Percentiles rank a stretch among this genome's conserved stretches.
phyloP scores from a whole-genome alignment of 2,888 invertebrate genomes.

The Lomographa bimaculata region DNA sequence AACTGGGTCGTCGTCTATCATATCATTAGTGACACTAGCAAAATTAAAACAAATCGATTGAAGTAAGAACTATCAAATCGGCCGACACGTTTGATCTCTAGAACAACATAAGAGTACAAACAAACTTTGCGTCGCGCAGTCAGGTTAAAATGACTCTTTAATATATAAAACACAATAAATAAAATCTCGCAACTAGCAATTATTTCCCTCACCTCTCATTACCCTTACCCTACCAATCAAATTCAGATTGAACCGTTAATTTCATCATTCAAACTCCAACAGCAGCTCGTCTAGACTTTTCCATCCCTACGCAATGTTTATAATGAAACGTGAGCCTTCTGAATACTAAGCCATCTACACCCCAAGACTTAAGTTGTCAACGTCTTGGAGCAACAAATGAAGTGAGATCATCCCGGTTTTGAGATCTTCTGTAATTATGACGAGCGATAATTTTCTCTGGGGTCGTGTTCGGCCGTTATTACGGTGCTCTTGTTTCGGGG shows the following conservation, averaged over 20 bases:
- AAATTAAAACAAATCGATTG: no score
- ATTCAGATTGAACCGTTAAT: slow-evolving; percentile 18
- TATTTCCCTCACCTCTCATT: not conserved
- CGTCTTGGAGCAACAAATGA: slow-evolving; percentile 59
- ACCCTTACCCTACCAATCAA: slow-evolving; percentile 19
- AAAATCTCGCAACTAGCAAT: no score
- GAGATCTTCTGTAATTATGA: slow-evolving; percentile 45
- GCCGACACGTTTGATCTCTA: no score
- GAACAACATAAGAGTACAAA: no score
- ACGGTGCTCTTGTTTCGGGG: no score
- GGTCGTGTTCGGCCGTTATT: not conserved
- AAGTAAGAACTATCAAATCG: no score
- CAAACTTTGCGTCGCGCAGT: no score
- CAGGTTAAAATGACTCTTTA: no score
- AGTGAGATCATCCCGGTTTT: slow-evolving; percentile 50
- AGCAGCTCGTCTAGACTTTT: slow-evolving; percentile 42
- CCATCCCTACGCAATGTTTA: slow-evolving; percentile 48
- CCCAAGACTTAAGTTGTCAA: slow-evolving; percentile 74
- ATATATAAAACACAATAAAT: no score
- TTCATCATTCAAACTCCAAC: slow-evolving; percentile 39
- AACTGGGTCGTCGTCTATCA: no score
- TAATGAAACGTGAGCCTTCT: slow-evolving; percentile 69
- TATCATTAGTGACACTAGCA: no score
- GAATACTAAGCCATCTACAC: slow-evolving; percentile 76
- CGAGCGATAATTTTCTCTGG: slow-evolving; percentile 26